These are phyloP conservation scores for Osmerus eperlanus DNA, from an alignment of 2,113 vertebrate species.

Conservation along the genomic window DNA sequence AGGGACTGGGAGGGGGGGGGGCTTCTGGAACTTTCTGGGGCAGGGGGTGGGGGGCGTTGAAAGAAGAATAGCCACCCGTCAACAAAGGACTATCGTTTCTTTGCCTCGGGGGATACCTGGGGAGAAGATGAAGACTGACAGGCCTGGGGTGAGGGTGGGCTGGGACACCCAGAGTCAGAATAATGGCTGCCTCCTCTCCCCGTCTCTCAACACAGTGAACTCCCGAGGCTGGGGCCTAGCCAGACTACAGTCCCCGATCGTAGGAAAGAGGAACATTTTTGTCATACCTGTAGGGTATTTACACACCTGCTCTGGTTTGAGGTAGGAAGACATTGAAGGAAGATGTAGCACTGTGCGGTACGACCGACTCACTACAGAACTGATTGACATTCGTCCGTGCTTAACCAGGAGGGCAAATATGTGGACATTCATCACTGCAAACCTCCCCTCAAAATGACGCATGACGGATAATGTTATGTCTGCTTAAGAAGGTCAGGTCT, in stretches of 20 bases:
- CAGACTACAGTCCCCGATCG: not conserved
- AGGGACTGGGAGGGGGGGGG: conserved; percentile 6
- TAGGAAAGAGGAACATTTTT: conserved; percentile 38
- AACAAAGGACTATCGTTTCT: conserved; percentile 27
- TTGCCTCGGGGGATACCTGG: conserved; percentile 25
- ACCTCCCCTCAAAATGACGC: not conserved
- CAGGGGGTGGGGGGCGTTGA: conserved; percentile 1
- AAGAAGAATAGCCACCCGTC: conserved; percentile 25
- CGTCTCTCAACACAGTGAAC: conserved; percentile 42
- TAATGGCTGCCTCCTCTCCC: conserved; percentile 25
- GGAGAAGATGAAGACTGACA: conserved; percentile 47
- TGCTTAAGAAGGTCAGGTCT: conserved; percentile 4
- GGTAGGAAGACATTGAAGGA: conserved; percentile 15
- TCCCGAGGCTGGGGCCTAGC: conserved; percentile 11
- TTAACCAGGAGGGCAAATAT: conserved; percentile 18
- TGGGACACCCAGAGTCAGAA: conserved; percentile 21
- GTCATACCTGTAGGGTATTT: conserved; percentile 56
- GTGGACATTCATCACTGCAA: conserved; percentile 16
- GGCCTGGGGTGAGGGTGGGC: conserved; percentile 27
- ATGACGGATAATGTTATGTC: not conserved
- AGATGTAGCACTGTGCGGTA: not conserved
- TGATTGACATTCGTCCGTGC: not conserved
- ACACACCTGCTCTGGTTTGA: conserved; percentile 55
- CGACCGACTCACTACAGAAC: not conserved
- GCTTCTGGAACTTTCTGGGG: conserved; percentile 4